phyloP scores from a whole-genome alignment of 2,113 vertebrate species.

The Riparia riparia region DNA sequence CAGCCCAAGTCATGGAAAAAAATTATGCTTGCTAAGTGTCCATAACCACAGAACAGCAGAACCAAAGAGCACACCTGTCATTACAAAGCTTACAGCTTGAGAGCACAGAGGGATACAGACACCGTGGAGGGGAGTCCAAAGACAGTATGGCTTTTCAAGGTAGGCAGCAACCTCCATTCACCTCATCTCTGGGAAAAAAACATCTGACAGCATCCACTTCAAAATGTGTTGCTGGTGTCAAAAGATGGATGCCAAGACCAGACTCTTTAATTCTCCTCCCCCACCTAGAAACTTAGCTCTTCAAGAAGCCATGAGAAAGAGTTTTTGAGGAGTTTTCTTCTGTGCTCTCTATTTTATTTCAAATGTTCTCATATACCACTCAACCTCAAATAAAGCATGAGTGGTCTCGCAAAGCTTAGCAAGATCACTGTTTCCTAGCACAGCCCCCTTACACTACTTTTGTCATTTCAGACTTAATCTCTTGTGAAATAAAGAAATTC shows the following conservation, averaged over 20 bases:
- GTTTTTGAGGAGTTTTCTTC: background rate
- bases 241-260: background rate
- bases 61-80: background rate
- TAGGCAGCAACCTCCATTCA: background rate
- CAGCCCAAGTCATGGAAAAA: background rate
- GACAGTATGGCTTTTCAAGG: background rate
- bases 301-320: background rate
- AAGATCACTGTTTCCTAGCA: background rate
- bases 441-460: background rate
- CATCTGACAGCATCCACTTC: background rate
- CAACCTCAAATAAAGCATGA: background rate
- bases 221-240: background rate
- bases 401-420: background rate
- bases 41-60: background rate
- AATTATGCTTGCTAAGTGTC: background rate
- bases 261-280: background rate
- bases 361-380: background rate
- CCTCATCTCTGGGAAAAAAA: background rate
- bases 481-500: background rate
- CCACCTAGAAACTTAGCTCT: background rate
- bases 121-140: background rate
- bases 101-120: background rate
- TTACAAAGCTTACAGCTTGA: background rate
- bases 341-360: background rate
- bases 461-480: background rate